Percentiles rank a stretch among this genome's conserved stretches.
These are phyloP conservation scores for Lophura nycthemera DNA, from an alignment of 2,113 vertebrate genomes.

Conservation along the genomic window DNA sequence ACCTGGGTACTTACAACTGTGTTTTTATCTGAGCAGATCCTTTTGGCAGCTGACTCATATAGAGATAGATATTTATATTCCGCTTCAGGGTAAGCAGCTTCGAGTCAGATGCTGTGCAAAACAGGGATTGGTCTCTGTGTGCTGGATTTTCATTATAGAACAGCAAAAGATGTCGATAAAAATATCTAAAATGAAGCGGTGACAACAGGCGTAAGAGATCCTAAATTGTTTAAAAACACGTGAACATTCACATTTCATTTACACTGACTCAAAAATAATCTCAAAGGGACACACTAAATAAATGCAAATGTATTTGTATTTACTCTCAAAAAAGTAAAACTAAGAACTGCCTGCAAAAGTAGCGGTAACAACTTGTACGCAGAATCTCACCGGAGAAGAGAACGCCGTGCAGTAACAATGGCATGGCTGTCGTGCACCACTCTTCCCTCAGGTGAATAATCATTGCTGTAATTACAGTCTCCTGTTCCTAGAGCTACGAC, in stretches of 20 bases:
- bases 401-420: slow-evolving; percentile 88
- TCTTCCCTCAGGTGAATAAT: slow-evolving; percentile 77
- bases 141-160: slow-evolving; percentile 86
- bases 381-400: slow-evolving; percentile 85
- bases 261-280: neutral
- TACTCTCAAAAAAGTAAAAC: neutral
- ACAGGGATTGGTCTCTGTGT: slow-evolving; percentile 86
- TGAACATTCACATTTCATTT: neutral
- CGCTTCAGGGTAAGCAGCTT: slow-evolving; percentile 87
- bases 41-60: slow-evolving; percentile 92
- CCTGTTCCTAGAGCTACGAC: slow-evolving; percentile 94
- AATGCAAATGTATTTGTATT: neutral
- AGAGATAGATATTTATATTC: slow-evolving; percentile 86
- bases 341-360: neutral
- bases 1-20: slow-evolving; percentile 80
- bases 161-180: slow-evolving; percentile 91
- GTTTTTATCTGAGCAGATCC: slow-evolving; percentile 87
- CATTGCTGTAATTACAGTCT: slow-evolving; percentile 83
- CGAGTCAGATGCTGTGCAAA: slow-evolving; percentile 80
- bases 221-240: neutral
- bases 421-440: slow-evolving; percentile 91
- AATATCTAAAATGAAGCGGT: slow-evolving; percentile 75
- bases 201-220: neutral
- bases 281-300: neutral
- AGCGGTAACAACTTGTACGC: accelerated